Evolutionary conservation across 1,140 invertebrate genomes (phyloP).

Genomic region (Cherax quadricarinatus): DNA sequence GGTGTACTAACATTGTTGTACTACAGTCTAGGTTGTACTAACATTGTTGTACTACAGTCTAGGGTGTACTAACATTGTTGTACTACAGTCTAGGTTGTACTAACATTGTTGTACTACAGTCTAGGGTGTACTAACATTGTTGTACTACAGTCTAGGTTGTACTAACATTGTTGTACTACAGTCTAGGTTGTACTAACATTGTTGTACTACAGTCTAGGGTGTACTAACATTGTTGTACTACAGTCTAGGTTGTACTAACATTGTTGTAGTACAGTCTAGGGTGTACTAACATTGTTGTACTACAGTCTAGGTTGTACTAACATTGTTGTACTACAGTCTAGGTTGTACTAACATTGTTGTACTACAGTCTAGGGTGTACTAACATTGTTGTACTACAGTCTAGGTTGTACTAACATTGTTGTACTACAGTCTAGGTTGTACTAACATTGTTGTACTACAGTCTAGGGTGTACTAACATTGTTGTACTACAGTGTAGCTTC

Average conservation of each 20-base stretch:
- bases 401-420: neutral
- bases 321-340: slow-evolving; percentile 76
- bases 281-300: neutral
- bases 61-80: neutral
- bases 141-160: slow-evolving; percentile 81
- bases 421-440: neutral
- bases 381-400: too few relatives aligned
- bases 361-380: too few relatives aligned
- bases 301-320: neutral
- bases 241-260: neutral
- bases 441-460: neutral
- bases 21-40: too few relatives aligned
- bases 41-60: neutral
- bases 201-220: too few relatives aligned
- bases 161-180: slow-evolving; percentile 76
- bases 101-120: neutral
- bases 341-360: slow-evolving; percentile 81
- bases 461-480: neutral
- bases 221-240: neutral
- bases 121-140: neutral
- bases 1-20: too few relatives aligned
- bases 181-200: too few relatives aligned
- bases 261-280: neutral
- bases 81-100: neutral
- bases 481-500: neutral